These are phyloP conservation scores for Hipparchia semele DNA, from an alignment of 2,888 invertebrate genomes.

Conservation along the genomic window DNA sequence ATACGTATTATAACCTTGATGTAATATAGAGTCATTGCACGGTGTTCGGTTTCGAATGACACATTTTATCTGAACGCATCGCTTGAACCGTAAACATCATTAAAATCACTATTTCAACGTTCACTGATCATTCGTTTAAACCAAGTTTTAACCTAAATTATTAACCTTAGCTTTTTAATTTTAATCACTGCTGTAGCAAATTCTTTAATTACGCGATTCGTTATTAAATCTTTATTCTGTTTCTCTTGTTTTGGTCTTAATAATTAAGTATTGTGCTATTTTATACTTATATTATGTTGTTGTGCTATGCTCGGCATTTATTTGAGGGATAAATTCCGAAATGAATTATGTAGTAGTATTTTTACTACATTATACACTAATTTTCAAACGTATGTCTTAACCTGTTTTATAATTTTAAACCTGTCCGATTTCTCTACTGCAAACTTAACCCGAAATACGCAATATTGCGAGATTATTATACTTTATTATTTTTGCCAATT, in stretches of 20 bases:
- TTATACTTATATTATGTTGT: too few species aligned
- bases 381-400: too few species aligned
- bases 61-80: conserved; percentile 1
- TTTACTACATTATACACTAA: too few species aligned
- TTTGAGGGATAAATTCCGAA: too few species aligned
- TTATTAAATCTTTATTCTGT: neutral
- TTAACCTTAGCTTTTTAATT: neutral
- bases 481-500: too few species aligned
- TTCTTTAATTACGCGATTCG: neutral
- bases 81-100: neutral
- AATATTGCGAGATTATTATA: too few species aligned
- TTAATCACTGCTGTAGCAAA: neutral
- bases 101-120: neutral
- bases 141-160: neutral
- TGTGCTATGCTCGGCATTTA: too few species aligned
- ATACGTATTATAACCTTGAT: conserved; percentile 19
- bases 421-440: too few species aligned
- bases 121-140: neutral
- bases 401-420: too few species aligned
- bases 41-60: conserved; percentile 24
- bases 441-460: too few species aligned
- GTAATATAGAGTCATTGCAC: conserved; percentile 18
- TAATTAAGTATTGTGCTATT: too few species aligned
- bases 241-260: neutral
- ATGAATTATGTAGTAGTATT: too few species aligned